A percentile compares a stretch with the other conserved stretches of the same genome.
Evolutionary conservation across 2,113 vertebrate species (phyloP).

Genomic region (Microcebus jonahi): DNA sequence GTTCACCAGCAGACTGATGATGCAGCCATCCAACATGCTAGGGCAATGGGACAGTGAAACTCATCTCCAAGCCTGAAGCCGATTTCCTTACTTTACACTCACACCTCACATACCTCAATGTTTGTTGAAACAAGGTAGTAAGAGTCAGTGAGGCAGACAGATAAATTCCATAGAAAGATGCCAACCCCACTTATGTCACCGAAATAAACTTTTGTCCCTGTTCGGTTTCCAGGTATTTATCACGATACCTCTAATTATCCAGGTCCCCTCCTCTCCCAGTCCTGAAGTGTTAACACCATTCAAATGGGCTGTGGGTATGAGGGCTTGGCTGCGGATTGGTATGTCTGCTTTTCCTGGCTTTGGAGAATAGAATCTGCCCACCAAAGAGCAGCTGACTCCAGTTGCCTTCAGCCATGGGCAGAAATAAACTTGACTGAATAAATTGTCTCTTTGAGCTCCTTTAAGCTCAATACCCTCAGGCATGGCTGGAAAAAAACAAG

Average conservation of each 20-base stretch:
- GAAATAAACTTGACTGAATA: conserved; percentile 65
- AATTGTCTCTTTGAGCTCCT: conserved; percentile 53
- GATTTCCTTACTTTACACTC: not conserved
- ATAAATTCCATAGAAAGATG: not conserved
- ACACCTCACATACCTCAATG: not conserved
- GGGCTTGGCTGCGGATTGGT: conserved; percentile 8
- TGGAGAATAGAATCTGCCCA: not conserved
- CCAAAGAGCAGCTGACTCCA: conserved; percentile 26
- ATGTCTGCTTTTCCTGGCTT: conserved; percentile 36
- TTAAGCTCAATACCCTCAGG: conserved; percentile 40
- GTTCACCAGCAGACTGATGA: not conserved
- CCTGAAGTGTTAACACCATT: not conserved
- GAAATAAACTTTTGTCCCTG: not conserved
- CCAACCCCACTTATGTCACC: not conserved
- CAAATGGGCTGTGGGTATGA: not conserved
- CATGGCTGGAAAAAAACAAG: conserved; percentile 42
- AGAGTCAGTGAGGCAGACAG: not conserved
- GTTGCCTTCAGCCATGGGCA: conserved; percentile 28
- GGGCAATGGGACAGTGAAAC: not conserved
- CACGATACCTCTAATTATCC: not conserved
- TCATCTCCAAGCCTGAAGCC: not conserved
- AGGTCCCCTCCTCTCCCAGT: not conserved
- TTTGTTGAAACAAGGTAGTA: conserved; percentile 20
- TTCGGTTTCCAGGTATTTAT: conserved; percentile 23
- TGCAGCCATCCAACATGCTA: not conserved